A percentile compares a stretch with the other conserved stretches of the same genome.
Evolutionary conservation across 2,888 invertebrate species (phyloP).

Genomic region (Perizoma affinitatum): DNA sequence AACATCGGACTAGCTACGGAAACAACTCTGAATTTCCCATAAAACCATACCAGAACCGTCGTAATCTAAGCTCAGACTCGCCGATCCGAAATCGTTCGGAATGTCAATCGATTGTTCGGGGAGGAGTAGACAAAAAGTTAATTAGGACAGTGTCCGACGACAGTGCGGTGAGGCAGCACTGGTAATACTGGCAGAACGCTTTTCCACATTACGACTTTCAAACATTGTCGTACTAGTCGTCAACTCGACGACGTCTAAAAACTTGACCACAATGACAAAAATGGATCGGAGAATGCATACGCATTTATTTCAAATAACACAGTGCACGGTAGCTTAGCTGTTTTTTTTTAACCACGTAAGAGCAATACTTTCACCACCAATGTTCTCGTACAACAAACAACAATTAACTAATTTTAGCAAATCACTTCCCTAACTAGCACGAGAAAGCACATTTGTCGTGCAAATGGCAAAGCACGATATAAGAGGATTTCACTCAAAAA

Average conservation of each 20-base stretch:
- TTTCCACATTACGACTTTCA: conserved; percentile 27
- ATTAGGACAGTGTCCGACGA: conserved; percentile 69
- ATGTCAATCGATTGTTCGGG: conserved; percentile 65
- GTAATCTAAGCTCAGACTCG: conserved; percentile 45
- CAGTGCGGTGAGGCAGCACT: conserved; percentile 44
- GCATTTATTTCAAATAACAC: neutral
- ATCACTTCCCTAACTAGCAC: too few species aligned
- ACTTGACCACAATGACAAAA: conserved; percentile 1
- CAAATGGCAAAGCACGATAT: too few species aligned
- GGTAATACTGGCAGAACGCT: conserved; percentile 24
- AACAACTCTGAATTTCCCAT: conserved; percentile 40
- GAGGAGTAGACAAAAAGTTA: conserved; percentile 74
- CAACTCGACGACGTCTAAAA: conserved; percentile 5
- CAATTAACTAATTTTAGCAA: too few species aligned
- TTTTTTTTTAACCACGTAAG: too few species aligned
- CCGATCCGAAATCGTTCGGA: conserved; percentile 56
- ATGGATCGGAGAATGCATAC: neutral
- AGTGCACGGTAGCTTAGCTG: neutral
- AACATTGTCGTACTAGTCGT: conserved; percentile 6
- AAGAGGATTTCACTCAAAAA: too few species aligned
- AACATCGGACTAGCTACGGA: conserved; percentile 15
- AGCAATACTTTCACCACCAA: too few species aligned
- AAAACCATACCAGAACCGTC: conserved; percentile 44
- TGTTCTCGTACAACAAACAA: too few species aligned
- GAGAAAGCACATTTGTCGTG: too few species aligned